Evolutionary conservation across 2,113 vertebrate genomes (phyloP), one percentile per base, ranked within the genome.

Genomic region (Cyprichromis sp.): DNA sequence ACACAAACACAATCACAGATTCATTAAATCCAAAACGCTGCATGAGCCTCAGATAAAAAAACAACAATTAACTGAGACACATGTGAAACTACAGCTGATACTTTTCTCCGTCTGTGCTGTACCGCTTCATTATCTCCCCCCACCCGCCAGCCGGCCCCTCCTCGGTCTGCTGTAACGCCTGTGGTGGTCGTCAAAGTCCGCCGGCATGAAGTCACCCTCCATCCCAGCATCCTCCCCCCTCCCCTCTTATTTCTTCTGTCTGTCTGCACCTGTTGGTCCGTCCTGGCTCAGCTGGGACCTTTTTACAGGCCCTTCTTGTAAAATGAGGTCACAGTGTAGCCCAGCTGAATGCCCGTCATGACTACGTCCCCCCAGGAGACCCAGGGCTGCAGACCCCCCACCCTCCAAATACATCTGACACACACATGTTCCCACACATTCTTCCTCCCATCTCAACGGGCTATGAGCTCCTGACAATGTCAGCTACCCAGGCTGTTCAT

Each of bases 241-340:
- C 9, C 66, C 9, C 17, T 13, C 16, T 26, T 5, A 59, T 17
- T 76, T 7, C 21, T 16, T 50, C 83, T 38, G 21, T 83, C 79
- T 19, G 19, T 24, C 82, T 85, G 80, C 95, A 95, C 92, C 95
- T 95, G 94, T 95, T 80, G 83, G 86, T 88, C 87, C 76, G 83
- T 83, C 87, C 85, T 6, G 83, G 93, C 85, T 83, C 63, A 16
- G 68, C 78, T n/a, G 17, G 82, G 82, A 24, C 85, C 45, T 71
- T 87, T 89, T 88, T 82, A 89, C 87, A 52, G 86, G 80, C 91
- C 81, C 89, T 88, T 84, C 92, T 92, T 91, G 83, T 93, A 59
- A 91, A 94, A 91, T 94, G 94, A 95, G 92, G 94, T 95, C 94
- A 96, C 81, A 6, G 87, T 83, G 84, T 83, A 31, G 87, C n/a